phyloP scores from a whole-genome alignment of 2,888 invertebrate genomes.

The Odontocolon sp. region DNA sequence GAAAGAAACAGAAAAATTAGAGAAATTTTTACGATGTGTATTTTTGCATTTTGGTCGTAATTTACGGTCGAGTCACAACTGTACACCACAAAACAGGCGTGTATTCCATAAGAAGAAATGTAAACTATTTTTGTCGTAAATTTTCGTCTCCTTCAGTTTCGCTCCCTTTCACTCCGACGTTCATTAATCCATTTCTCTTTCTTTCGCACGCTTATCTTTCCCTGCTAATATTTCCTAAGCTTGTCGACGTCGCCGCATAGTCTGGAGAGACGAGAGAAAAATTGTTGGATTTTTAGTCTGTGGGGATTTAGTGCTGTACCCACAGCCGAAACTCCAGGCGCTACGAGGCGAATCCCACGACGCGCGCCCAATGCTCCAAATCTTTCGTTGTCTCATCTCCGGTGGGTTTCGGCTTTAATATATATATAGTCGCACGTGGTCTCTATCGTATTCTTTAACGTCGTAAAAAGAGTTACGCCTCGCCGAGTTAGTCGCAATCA shows the following conservation, averaged over 20 bases:
- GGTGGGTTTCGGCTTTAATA: neutral
- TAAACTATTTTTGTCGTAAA: too few relatives aligned
- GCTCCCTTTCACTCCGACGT: too few relatives aligned
- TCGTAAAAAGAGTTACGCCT: constrained; percentile 43
- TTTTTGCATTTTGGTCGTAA: too few relatives aligned
- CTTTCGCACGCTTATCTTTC: too few relatives aligned
- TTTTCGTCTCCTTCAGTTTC: too few relatives aligned
- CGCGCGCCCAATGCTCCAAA: constrained; percentile 8
- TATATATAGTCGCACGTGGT: too few relatives aligned
- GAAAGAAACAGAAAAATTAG: constrained; percentile 11
- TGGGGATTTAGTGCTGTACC: neutral
- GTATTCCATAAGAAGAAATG: too few relatives aligned
- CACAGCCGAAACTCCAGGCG: neutral
- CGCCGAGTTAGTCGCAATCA: constrained; percentile 46
- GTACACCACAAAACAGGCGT: too few relatives aligned
- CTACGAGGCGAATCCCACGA: constrained; percentile 4
- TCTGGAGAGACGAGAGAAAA: neutral
- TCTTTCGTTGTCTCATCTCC: constrained; percentile 26
- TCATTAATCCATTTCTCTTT: too few relatives aligned
- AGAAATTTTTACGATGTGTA: too few relatives aligned
- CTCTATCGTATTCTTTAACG: neutral
- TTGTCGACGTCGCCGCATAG: neutral
- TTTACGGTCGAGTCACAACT: too few relatives aligned
- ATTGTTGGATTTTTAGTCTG: neutral
- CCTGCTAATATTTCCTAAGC: too few relatives aligned